phyloP scores from a whole-genome alignment of 1,140 invertebrate species.

The Drosophila leontia region DNA sequence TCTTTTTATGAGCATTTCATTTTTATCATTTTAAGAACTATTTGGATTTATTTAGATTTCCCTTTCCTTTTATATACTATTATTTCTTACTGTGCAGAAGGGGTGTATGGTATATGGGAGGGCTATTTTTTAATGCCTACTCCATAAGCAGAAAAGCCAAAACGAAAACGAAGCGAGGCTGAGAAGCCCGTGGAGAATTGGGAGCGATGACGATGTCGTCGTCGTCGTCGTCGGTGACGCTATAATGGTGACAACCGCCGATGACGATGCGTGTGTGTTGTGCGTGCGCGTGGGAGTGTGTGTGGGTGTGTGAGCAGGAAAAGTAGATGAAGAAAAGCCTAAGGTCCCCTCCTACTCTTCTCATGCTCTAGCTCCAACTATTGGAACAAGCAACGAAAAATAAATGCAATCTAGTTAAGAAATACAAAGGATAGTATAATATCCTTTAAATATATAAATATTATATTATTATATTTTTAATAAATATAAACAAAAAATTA shows the following conservation, averaged over 20 bases:
- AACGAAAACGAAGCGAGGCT: slow-evolving; percentile 32
- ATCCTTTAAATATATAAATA: no score
- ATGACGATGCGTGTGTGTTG: slow-evolving; percentile 34
- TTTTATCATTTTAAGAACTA: no score
- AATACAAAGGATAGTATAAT: not conserved
- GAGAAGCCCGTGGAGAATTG: slow-evolving; percentile 44
- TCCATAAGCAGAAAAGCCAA: slow-evolving; percentile 31
- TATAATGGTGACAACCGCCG: slow-evolving; percentile 24
- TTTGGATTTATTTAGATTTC: no score
- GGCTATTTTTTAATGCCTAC: slow-evolving; percentile 30
- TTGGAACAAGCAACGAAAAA: not conserved
- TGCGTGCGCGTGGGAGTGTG: slow-evolving; percentile 17
- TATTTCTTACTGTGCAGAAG: slow-evolving; percentile 20
- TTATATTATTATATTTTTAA: no score
- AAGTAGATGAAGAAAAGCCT: slow-evolving; percentile 1
- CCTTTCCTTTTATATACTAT: no score
- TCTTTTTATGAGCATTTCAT: no score
- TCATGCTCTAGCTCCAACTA: no score
- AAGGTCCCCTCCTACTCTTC: not conserved
- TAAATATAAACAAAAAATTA: no score
- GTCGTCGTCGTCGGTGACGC: slow-evolving; percentile 18
- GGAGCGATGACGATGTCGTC: slow-evolving; percentile 34
- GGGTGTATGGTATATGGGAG: slow-evolving; percentile 19
- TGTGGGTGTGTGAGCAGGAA: slow-evolving; percentile 15
- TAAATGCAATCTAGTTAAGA: not conserved